These are phyloP conservation scores for Cyanistes caeruleus DNA, from an alignment of 2,113 vertebrate species.

Conservation along the genomic window DNA sequence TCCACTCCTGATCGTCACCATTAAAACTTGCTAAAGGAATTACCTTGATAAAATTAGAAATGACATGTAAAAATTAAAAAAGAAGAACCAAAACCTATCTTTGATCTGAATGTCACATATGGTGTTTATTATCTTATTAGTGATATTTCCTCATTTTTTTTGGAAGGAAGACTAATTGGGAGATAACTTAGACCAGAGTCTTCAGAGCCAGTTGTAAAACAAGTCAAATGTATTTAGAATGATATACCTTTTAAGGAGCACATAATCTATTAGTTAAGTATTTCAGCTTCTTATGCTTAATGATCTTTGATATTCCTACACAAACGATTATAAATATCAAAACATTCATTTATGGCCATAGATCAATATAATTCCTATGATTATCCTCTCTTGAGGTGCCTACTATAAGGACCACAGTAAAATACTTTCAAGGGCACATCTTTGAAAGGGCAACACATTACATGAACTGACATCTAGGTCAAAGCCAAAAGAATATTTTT, in stretches of 20 bases:
- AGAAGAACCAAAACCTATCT: not conserved
- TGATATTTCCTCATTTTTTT: not conserved
- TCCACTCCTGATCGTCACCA: not conserved
- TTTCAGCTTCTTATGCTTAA: not conserved
- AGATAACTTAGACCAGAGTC: not conserved
- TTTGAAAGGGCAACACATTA: not conserved
- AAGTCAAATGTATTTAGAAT: not conserved
- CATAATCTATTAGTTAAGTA: not conserved
- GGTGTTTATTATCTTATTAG: not conserved
- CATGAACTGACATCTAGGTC: not conserved
- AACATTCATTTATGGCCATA: not conserved
- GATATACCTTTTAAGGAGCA: not conserved
- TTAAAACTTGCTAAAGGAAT: not conserved
- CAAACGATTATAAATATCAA: not conserved
- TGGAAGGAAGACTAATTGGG: not conserved
- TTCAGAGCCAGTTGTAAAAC: not conserved
- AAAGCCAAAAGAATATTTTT: not conserved
- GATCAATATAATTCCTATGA: not conserved
- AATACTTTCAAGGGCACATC: not conserved
- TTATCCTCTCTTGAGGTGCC: not conserved
- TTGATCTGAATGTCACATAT: not conserved
- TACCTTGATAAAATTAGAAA: not conserved
- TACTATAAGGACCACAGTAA: not conserved
- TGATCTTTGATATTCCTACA: not conserved
- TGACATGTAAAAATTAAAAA: accelerated